Evolutionary conservation across 2,113 vertebrate genomes (phyloP).

Genomic region (Macheiramphus alcinus): DNA sequence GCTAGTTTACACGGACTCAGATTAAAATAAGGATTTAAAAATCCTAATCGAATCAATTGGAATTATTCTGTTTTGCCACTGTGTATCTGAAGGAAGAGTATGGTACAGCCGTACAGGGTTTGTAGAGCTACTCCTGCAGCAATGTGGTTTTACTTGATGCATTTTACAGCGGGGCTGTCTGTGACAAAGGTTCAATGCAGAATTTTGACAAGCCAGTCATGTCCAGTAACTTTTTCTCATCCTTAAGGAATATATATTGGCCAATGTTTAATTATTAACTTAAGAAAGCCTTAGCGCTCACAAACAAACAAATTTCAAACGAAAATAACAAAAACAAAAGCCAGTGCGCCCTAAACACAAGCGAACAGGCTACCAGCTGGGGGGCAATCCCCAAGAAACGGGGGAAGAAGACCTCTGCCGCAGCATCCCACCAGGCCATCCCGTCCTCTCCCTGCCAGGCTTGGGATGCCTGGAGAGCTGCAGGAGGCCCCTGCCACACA

Average conservation of each 20-base stretch:
- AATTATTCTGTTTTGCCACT: not conserved
- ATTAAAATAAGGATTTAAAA: conserved; percentile 8
- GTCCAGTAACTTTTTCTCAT: not conserved
- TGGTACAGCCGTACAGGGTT: not conserved
- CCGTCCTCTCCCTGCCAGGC: not conserved
- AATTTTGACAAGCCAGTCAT: not conserved
- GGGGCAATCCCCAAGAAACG: not conserved
- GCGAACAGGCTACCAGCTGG: fast-evolving
- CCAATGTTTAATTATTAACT: not conserved
- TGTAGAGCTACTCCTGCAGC: not conserved
- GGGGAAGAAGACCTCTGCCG: not conserved
- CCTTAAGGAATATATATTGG: not conserved
- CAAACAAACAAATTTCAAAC: not conserved
- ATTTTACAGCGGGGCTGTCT: not conserved
- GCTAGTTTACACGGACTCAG: not conserved
- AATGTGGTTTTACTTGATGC: not conserved
- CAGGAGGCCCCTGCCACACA: not conserved
- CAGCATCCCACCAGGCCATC: not conserved
- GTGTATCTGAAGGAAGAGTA: not conserved
- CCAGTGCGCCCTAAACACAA: not conserved
- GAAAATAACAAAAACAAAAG: not conserved
- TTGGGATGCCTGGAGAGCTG: fast-evolving
- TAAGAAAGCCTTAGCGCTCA: not conserved
- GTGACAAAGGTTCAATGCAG: not conserved
- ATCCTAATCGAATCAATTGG: not conserved